Base-by-base conservation (phyloP, 2,113 vertebrate species). In the Climacteris rufus region DNA sequence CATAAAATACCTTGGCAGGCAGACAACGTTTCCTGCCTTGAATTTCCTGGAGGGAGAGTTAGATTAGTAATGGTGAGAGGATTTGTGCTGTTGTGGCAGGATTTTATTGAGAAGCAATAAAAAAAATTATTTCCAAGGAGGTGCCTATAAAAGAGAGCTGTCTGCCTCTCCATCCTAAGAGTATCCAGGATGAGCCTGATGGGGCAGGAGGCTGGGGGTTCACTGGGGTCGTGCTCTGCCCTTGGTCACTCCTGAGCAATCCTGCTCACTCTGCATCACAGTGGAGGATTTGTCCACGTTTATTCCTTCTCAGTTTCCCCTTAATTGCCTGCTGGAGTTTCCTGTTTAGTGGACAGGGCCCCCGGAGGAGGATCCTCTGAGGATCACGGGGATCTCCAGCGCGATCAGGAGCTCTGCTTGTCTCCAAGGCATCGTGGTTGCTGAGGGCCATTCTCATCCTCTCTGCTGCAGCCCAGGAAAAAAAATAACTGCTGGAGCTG, bases 21-120 rank as follows among this genome's bases (percentile, higher is more conserved):
- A 95, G 72, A 68, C 83, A 87, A 84, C 31, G 35, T 89, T 93
- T 95, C 69, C 94, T 92, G 86, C 91, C 83, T 95, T 68, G 91
- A 90, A 94, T 94, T 89, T 97, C 95, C 94, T 95, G 89, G 83
- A 87, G 96, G 96, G 91, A 94, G 83, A 93, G 93, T 95, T 92
- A 95, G 69, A 96, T 96, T 96, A 96, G 86, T 87, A 85, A 96
- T 65, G 87, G 94, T 90, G 96, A 94, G 83, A 93, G 72, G 83
- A 93, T 93, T 95, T 96, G 79, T 89, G 79, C 35, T 90, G 92
- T 86, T 89, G 93, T 86, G 83, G 80, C 72, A 96, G 22, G 83
- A 75, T 92, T 97, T 96, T 94, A 90, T 71, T 92, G 66, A 94
- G 94, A 76, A 74, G 80, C 83, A 92, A 80, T 68, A 85, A 90